phyloP scores from a whole-genome alignment of 2,888 invertebrate species.

The Drosophila barbarae region DNA sequence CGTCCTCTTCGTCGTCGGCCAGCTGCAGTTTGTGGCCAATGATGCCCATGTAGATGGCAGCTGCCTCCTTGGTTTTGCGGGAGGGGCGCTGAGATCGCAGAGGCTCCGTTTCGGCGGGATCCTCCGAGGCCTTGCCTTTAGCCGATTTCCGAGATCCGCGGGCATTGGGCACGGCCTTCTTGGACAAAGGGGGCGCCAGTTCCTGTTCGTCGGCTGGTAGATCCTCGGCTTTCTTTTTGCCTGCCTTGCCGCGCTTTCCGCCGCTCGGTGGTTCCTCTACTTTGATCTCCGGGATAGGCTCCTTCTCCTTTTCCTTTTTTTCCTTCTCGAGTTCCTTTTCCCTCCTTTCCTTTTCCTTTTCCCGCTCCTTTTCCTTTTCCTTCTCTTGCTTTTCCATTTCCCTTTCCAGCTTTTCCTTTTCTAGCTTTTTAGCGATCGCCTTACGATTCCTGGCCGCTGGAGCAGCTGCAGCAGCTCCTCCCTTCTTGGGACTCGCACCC shows the following conservation, averaged over 20 bases:
- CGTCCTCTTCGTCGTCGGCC: slow-evolving; percentile 83
- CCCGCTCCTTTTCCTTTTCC: slow-evolving; percentile 14
- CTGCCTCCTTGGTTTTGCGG: slow-evolving; percentile 88
- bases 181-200: slow-evolving; percentile 50
- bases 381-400: slow-evolving; percentile 22
- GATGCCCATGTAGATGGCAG: slow-evolving; percentile 87
- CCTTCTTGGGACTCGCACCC: slow-evolving; percentile 52
- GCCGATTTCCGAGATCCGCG: slow-evolving; percentile 17
- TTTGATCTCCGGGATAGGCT: slow-evolving; percentile 14
- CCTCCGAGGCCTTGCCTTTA: slow-evolving; percentile 29
- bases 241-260: slow-evolving; percentile 41
- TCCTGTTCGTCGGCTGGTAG: slow-evolving; percentile 36
- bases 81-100: slow-evolving; percentile 81
- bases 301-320: slow-evolving; percentile 25
- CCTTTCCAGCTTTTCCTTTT: slow-evolving; percentile 9
- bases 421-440: slow-evolving; percentile 31
- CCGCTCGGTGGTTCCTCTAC: slow-evolving; percentile 29
- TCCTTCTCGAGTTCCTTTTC: slow-evolving; percentile 16
- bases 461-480: slow-evolving; percentile 21
- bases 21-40: slow-evolving; percentile 85
- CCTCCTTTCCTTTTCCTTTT: slow-evolving; percentile 17
- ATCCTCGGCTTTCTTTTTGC: slow-evolving; percentile 56
- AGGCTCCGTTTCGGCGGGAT: slow-evolving; percentile 42
- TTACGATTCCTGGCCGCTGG: slow-evolving; percentile 52
- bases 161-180: slow-evolving; percentile 48